Evolutionary conservation across 2,797 vertebrate genomes (phyloP).

Genomic region (Cyclopterus lumpus): DNA sequence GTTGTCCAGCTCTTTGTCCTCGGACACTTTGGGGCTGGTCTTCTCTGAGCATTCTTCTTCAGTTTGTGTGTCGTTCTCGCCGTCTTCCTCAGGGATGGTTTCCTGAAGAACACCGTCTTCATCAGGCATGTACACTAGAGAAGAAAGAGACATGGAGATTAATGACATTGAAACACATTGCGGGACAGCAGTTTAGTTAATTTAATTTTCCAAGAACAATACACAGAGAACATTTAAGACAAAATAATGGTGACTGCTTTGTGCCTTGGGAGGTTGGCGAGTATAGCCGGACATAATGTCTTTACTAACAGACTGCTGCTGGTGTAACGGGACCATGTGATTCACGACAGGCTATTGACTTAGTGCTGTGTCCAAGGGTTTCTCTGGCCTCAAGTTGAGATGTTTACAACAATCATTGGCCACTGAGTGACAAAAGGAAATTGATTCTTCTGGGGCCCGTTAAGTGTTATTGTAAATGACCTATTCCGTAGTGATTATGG

Average conservation of each 20-base stretch:
- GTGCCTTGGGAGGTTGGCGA: conserved; percentile 40
- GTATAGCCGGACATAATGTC: conserved; percentile 63
- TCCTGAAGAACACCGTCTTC: conserved; percentile 90
- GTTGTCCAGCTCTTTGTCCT: conserved; percentile 90
- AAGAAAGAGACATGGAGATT: conserved; percentile 38
- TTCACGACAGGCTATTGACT: conserved; percentile 80
- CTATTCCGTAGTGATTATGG: conserved; percentile 76
- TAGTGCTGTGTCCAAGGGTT: conserved; percentile 78
- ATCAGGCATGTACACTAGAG: conserved; percentile 93
- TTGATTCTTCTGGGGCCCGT: conserved; percentile 76
- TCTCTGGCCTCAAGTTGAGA: conserved; percentile 74
- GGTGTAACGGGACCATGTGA: conserved; percentile 71
- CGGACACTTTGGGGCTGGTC: conserved; percentile 90
- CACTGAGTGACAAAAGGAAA: conserved; percentile 81
- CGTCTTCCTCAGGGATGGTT: conserved; percentile 88
- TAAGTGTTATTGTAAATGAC: conserved; percentile 80
- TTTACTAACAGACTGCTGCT: conserved; percentile 71
- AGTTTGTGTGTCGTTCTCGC: conserved; percentile 89
- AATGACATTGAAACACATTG: conserved; percentile 16
- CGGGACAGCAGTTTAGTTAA: background rate
- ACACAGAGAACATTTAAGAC: conserved; percentile 32
- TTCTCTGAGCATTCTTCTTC: conserved; percentile 91
- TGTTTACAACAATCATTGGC: conserved; percentile 81
- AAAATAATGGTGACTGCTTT: conserved; percentile 39
- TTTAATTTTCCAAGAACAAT: background rate